Evolutionary conservation across 2,113 vertebrate species (phyloP).

Genomic region (Etheostoma spectabile): DNA sequence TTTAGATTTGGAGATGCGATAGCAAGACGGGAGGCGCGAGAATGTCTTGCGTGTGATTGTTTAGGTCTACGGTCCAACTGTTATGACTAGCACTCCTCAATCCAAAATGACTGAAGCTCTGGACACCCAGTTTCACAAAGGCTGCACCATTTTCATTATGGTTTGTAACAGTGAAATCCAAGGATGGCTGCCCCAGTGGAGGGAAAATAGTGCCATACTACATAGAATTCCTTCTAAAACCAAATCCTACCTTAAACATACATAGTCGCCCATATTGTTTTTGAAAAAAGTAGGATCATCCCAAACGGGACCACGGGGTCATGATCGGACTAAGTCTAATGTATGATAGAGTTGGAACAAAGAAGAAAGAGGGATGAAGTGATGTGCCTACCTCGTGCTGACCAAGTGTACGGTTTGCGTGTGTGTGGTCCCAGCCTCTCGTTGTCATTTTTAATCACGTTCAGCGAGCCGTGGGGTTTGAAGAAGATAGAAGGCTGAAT

Average conservation of each 20-base stretch:
- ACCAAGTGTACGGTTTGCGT: constrained; percentile 96
- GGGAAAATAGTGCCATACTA: constrained; percentile 9
- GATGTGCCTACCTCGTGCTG: constrained; percentile 90
- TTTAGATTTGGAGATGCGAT: constrained; percentile 68
- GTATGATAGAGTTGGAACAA: neutral
- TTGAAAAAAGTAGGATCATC: neutral
- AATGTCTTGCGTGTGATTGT: constrained; percentile 61
- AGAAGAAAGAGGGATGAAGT: neutral
- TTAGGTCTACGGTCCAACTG: constrained; percentile 54
- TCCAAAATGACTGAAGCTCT: constrained; percentile 43
- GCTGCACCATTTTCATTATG: constrained; percentile 18
- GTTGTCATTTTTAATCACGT: constrained; percentile 97
- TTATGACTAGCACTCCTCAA: constrained; percentile 34
- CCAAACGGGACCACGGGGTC: neutral
- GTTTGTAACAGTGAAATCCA: neutral
- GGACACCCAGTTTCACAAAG: constrained; percentile 11
- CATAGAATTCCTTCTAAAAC: neutral
- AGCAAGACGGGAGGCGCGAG: constrained; percentile 40
- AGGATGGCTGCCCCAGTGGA: constrained; percentile 7
- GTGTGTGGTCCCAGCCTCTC: constrained; percentile 99
- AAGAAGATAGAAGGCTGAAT: constrained; percentile 35
- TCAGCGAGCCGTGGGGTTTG: constrained; percentile 92
- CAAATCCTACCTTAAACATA: constrained; percentile 22
- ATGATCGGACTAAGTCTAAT: neutral
- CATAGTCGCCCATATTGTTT: neutral